Base-by-base conservation (phyloP, 2,888 invertebrate genomes). In the Artemia sp. region DNA sequence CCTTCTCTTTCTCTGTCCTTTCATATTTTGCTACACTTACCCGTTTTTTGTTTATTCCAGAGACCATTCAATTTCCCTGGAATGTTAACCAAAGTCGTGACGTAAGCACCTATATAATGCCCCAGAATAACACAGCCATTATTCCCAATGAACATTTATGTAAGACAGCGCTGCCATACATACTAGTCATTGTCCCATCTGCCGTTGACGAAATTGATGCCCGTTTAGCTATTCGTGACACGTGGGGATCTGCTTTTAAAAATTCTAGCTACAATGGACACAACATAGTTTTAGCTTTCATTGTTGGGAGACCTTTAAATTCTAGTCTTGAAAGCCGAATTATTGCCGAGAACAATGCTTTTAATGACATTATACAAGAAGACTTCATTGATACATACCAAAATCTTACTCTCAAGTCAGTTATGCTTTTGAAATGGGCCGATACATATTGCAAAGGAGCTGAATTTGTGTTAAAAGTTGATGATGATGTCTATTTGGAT, bases 401-500 rank as follows among this genome's bases (percentile, higher is more conserved):
- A 77, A 92, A 92, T 82, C 81, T 91, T 73, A 92, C 91, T 0
- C 76, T 92, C 51, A 92, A 92, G 77, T 88, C 90, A 67, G 85
- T 90, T 12, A 86, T 89, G 85, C 85, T 91, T 82, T 77, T 92
- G 71, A 91, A 91, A 76, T 87, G 90, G 86, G 85, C 88, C 38
- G 85, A 83, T 8, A 83, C 82, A 58, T 84, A 85, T 74, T 91
- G 91, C 72, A 75, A 75, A 38, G 74, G 76, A 52, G 84, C 84
- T 0, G 83, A 84, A 67, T 91, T 85, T 79, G 81, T 91, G 38
- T 82, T 92, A 78, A 92, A 92, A 80, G 87, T 88, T 7, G 91
- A 92, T 74, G 91, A 92, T 74, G 92, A 92, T 75, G 89, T 89
- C 80, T 91, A 88, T 76, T 84, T 92, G 1, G 90, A 90, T 78